Base-by-base conservation (phyloP, 2,888 invertebrate species). In the Drosophila engyochracea region DNA sequence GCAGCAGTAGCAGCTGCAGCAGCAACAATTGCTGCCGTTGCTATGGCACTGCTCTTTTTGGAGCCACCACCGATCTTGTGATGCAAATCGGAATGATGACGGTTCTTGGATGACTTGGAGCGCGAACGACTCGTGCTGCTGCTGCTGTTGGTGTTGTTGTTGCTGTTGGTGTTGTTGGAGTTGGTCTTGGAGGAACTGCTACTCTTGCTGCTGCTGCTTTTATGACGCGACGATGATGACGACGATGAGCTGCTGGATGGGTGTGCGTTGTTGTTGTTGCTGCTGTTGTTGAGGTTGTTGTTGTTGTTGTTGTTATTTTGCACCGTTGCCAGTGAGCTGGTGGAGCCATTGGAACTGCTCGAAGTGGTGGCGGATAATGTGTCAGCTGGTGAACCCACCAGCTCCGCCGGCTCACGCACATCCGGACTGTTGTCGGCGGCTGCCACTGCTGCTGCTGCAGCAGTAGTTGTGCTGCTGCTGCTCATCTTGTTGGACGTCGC, bases 281-380 rank as follows among this genome's bases (percentile, higher is more conserved):
- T 44, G 41, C 22, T 22, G 44, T 22, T 66, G 14, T 93, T 91
- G 70, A 39, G 39, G 47, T 25, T 47, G 10, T 25, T 47, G 47
- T 14, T 66, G 14, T 93, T 91, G 70, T 37, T 69, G 44, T 76
- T 91, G 70, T 37, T 69, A 39, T 76, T 37, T 30, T 39, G 53
- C 6, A 92, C 93, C 22, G 93, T 92, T 53, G 94, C 94, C 62
- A 93, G 85, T 2, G 94, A 93, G 39, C 93, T 94, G 25, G 80
- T 80, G 3, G 91, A 84, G 19, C 83, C 82, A 53, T 81, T 82
- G 25, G 89, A 90, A 37, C 83, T 82, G 37, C 83, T 87, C 39
- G 89, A 87, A 31, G 79, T 68, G 2, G 83, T 80, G 10, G 77
- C 73, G 30, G 86, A 86, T 28, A 85, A 52, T 3, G 78, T 73